Evolutionary conservation across 2,888 invertebrate species (phyloP).

Genomic region (Rhorus exstirpatorius): DNA sequence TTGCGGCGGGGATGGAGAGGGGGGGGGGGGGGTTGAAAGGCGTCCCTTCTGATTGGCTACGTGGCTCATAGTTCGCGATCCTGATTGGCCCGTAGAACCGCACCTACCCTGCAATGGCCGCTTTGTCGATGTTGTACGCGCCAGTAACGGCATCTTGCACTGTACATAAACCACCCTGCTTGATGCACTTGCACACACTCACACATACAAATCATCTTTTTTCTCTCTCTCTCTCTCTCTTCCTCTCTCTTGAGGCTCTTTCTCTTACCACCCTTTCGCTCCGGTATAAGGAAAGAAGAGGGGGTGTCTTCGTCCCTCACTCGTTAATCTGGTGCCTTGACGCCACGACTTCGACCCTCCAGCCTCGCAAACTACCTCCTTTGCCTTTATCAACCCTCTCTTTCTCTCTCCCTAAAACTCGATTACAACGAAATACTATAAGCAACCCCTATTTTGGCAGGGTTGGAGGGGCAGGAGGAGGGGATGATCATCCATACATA

Average conservation of each 20-base stretch:
- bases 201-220: conserved; percentile 18
- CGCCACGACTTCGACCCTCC: conserved; percentile 60
- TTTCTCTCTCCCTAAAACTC: conserved; percentile 66
- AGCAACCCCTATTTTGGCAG: conserved; percentile 70
- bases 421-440: conserved; percentile 80
- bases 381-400: conserved; percentile 63
- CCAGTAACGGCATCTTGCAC: conserved; percentile 75
- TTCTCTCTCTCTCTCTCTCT: conserved; percentile 26
- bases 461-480: neutral
- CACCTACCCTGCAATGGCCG: conserved; percentile 86
- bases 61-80: conserved; percentile 81
- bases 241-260: too few relatives aligned
- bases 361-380: conserved; percentile 42
- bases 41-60: conserved; percentile 83
- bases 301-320: conserved; percentile 36
- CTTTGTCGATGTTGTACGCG: conserved; percentile 81
- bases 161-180: conserved; percentile 58
- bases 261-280: conserved; percentile 52
- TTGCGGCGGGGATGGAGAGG: neutral
- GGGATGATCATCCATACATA: conserved; percentile 54
- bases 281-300: neutral
- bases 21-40: conserved; percentile 68
- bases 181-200: too few relatives aligned
- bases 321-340: conserved; percentile 43
- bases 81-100: conserved; percentile 85